Base-by-base conservation (phyloP, 2,888 invertebrate species). In the Sepiola atlantica region DNA sequence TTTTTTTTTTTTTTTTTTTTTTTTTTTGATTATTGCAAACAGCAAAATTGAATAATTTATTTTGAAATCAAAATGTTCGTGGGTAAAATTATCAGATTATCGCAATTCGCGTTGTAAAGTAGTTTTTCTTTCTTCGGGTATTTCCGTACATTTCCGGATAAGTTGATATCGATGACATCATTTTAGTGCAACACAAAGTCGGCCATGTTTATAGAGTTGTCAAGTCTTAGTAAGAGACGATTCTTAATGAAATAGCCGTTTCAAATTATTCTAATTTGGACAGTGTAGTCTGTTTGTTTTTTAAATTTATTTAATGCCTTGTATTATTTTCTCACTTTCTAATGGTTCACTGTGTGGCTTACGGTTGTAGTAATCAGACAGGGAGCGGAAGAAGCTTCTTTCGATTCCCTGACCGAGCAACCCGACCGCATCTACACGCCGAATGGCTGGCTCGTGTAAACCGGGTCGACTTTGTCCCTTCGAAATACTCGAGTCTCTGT, bases 311-410 rank as follows among this genome's bases (percentile, higher is more conserved):
- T 45, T 45, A 45, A 8, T 45, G 24, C 12, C 28, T 77, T 77
- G 1, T 12, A 4, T 77, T 16, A 77, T n/a, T 77, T 77, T 77
- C 10, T 77, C n/a, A 77, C n/a, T 77, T n/a, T 45, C 21, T 55
- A 32, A 92, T 92, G 92, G 92, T 92, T 54, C 92, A 92, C n/a
- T 92, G 92, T 92, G 92, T 92, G 45, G 92, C 92, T 92, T 92
- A 55, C 55, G 92, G 92, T 28, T 92, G 92, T 55, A 92, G 92
- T 92, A 92, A 92, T 92, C 92, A 92, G 55, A 92, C 92, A 55
- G 92, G 92, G n/a, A 92, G 92, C 32, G 92, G 92, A 55, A 92
- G 92, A n/a, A 92, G 92, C 16, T 92, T 92, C 20, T 92, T 92
- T 45, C 92, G 92, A 45, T 92, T 92, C n/a, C 92, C 92, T 28